These are phyloP conservation scores for Eupsittula cactorum DNA, from an alignment of 2,113 vertebrate species.

Conservation along the genomic window DNA sequence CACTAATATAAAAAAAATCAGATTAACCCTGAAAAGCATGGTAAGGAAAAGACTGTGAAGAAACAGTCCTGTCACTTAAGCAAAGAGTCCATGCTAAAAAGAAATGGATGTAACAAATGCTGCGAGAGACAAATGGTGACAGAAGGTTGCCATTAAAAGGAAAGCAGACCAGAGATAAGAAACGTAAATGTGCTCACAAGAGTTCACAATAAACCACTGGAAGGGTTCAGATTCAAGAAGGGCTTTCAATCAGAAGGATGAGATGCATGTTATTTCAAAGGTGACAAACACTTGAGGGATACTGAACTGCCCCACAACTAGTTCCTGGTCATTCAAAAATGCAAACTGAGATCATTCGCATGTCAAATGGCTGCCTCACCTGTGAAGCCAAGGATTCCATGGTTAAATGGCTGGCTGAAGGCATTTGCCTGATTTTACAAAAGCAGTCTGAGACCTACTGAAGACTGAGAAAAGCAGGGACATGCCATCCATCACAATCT, in stretches of 20 bases:
- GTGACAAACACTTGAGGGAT: not conserved
- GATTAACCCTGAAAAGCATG: not conserved
- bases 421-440: not conserved
- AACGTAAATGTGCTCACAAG: not conserved
- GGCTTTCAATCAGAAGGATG: not conserved
- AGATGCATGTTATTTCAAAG: not conserved
- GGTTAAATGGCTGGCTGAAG: not conserved
- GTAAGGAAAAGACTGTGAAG: not conserved
- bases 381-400: not conserved
- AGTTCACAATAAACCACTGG: not conserved
- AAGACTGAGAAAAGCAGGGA: not conserved
- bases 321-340: not conserved
- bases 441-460: not conserved
- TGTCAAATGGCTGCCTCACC: not conserved
- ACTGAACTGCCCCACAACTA: not conserved
- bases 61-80: not conserved
- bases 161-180: not conserved
- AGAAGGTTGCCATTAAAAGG: not conserved
- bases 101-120: not conserved
- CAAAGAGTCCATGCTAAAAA: not conserved
- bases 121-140: not conserved
- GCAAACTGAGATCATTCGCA: not conserved
- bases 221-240: not conserved
- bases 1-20: not conserved
- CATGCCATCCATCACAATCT: not conserved